phyloP scores from a whole-genome alignment of 2,888 invertebrate genomes.

The Apamea monoglypha region DNA sequence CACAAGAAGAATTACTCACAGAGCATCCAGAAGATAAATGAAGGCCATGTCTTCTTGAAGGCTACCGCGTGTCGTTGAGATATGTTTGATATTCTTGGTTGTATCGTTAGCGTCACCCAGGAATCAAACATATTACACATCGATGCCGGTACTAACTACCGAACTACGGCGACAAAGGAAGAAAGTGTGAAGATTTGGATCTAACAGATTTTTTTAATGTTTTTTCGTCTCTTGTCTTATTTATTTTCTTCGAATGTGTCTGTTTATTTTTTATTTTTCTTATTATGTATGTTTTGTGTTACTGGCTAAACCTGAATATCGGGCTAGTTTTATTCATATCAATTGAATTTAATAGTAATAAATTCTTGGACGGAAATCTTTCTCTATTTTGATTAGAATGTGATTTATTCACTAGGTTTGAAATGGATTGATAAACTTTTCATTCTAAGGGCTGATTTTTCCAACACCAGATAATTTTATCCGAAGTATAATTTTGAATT shows the following conservation, averaged over 20 bases:
- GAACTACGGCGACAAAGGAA: conserved; percentile 18
- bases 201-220: background rate
- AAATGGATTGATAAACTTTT: background rate
- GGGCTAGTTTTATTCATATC: background rate
- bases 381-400: background rate
- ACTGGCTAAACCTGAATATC: background rate
- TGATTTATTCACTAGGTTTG: background rate
- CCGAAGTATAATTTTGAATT: too few relatives aligned
- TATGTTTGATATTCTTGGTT: conserved; percentile 99
- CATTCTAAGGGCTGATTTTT: background rate
- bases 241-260: background rate
- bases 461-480: too few relatives aligned
- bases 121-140: conserved; percentile 99
- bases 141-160: conserved; percentile 87
- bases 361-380: background rate
- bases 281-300: background rate
- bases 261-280: background rate
- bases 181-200: conserved; percentile 31
- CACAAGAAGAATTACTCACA: conserved; percentile 30
- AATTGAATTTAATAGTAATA: background rate
- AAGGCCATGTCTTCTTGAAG: conserved; percentile 25
- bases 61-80: conserved; percentile 92
- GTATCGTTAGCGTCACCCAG: conserved; percentile 96
- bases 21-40: conserved; percentile 47
- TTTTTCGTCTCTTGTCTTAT: background rate